These are phyloP conservation scores for Enteromius thamalakanensis DNA, from an alignment of 2,797 vertebrate genomes.

Conservation along the genomic window DNA sequence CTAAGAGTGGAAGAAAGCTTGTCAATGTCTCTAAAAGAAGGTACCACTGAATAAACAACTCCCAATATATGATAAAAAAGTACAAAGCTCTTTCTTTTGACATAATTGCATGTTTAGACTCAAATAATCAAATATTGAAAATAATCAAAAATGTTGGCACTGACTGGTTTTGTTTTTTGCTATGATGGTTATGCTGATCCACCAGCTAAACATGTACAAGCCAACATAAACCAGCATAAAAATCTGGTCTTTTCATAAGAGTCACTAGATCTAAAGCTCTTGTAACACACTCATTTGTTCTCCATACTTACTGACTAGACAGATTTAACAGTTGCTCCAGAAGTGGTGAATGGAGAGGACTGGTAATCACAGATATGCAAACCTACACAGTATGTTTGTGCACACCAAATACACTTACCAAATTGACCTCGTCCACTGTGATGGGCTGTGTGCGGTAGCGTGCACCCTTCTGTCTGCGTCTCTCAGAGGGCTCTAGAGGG, in stretches of 20 bases:
- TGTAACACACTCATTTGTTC: constrained; percentile 2
- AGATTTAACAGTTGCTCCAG: background rate
- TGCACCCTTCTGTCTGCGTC: constrained; percentile 77
- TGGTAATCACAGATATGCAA: background rate
- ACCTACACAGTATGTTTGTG: background rate
- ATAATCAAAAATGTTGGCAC: background rate
- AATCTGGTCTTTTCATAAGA: background rate
- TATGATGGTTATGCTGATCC: background rate
- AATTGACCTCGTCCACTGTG: constrained; percentile 78
- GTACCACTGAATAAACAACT: background rate
- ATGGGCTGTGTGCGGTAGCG: constrained; percentile 82
- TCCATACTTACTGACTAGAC: background rate
- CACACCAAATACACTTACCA: constrained; percentile 68
- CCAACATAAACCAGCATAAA: background rate
- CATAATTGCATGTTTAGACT: too few relatives aligned
- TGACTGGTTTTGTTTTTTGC: background rate
- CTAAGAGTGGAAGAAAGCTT: constrained; percentile 57
- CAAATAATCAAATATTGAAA: background rate
- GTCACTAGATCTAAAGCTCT: background rate
- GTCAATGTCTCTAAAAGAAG: background rate
- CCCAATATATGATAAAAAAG: too few relatives aligned
- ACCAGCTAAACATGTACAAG: background rate
- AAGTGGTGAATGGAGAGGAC: background rate
- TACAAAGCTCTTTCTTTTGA: too few relatives aligned
- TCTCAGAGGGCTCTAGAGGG: constrained; percentile 64